A percentile compares a stretch with the other conserved stretches of the same genome.
Conservation (phyloP, 2,888 invertebrate species). For the Drosophila villosipedis region DNA sequence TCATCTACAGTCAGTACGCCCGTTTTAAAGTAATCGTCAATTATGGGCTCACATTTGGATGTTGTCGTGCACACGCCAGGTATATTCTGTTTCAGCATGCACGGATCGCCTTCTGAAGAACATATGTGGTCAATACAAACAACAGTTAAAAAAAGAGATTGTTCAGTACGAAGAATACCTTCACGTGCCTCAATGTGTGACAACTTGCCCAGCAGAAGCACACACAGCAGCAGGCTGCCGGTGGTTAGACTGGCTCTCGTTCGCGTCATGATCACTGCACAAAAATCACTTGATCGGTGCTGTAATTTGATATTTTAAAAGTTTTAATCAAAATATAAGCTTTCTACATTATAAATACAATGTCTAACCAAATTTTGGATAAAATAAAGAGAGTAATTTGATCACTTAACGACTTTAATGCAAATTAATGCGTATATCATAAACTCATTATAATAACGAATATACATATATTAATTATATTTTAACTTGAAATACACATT, state of each 20-base stretch:
- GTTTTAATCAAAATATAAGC: neutral
- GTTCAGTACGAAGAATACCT: slow-evolving; percentile 16
- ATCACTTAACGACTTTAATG: neutral
- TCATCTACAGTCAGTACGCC: slow-evolving; percentile 47
- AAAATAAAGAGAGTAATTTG: neutral
- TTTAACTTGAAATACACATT: neutral
- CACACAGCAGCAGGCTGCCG: slow-evolving; percentile 9
- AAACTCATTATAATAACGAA: neutral
- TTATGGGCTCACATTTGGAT: slow-evolving; percentile 57
- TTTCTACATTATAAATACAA: neutral
- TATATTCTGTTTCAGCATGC: slow-evolving; percentile 36
- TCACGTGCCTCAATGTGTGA: slow-evolving; percentile 32
- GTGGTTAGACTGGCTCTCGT: neutral
- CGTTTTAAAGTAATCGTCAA: slow-evolving; percentile 51
- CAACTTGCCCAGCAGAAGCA: slow-evolving; percentile 15
- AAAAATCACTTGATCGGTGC: neutral
- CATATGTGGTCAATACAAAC: neutral
- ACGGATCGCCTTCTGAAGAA: slow-evolving; percentile 57
- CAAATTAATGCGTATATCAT: neutral
- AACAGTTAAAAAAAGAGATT: too few relatives aligned
- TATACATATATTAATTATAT: neutral
- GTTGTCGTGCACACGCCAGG: slow-evolving; percentile 67
- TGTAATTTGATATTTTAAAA: neutral
- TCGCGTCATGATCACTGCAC: slow-evolving; percentile 17
- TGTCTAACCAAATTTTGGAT: neutral